Percentiles rank a stretch among this genome's conserved stretches.
phyloP scores from a whole-genome alignment of 2,113 vertebrate species.

The Indicator maculatus region DNA sequence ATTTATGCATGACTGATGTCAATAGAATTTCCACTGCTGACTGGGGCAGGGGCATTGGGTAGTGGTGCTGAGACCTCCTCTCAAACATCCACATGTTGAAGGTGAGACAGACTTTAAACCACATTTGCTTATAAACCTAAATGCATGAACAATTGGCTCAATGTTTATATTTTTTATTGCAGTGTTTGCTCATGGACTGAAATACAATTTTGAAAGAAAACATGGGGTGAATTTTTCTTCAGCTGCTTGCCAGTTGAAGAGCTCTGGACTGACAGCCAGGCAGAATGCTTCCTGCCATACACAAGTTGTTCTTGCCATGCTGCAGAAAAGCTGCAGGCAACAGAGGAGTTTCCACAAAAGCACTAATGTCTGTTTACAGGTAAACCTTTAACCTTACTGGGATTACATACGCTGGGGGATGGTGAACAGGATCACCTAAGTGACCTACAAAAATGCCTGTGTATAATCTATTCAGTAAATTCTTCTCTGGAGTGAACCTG shows the following conservation, averaged over 20 bases:
- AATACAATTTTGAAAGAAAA: background rate
- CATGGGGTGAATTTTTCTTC: background rate
- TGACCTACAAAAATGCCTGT: background rate
- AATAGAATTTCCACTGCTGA: background rate
- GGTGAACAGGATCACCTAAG: background rate
- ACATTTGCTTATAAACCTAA: background rate
- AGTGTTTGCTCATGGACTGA: background rate
- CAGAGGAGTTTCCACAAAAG: background rate
- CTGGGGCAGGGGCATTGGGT: no score
- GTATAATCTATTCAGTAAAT: no score
- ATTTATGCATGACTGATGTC: background rate
- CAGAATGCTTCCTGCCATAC: background rate
- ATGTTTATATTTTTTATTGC: background rate
- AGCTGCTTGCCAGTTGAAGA: background rate
- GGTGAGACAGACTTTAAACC: background rate
- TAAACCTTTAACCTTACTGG: background rate
- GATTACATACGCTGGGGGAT: background rate
- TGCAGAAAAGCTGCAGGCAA: background rate
- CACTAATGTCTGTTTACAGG: background rate
- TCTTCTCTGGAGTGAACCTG: background rate
- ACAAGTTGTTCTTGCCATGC: accelerated
- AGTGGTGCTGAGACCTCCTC: background rate
- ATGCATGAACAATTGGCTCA: background rate
- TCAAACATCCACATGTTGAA: background rate
- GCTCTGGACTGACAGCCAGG: background rate